Evolutionary conservation across 2,888 invertebrate genomes (phyloP).

Genomic region (Philhelius pedissequus): DNA sequence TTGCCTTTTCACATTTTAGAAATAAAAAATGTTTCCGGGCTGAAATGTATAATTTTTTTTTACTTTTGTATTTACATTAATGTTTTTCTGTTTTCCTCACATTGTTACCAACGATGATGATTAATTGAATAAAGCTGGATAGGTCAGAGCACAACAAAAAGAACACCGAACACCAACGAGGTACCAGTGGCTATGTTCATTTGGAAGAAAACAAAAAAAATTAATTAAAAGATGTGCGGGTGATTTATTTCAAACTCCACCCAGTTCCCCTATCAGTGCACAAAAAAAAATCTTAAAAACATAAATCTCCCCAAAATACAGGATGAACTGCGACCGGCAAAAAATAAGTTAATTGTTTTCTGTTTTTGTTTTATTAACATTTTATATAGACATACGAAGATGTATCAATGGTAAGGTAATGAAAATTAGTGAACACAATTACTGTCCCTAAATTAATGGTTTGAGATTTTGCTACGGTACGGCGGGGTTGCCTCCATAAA

Average conservation of each 20-base stretch:
- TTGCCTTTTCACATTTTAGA: background rate
- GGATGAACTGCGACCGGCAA: background rate
- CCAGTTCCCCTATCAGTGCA: background rate
- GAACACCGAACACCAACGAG: background rate
- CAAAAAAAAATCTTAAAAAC: constrained; percentile 9
- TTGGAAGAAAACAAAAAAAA: constrained; percentile 7
- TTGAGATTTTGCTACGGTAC: constrained; percentile 2
- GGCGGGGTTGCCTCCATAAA: background rate
- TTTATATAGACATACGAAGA: background rate
- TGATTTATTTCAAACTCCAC: constrained; percentile 12
- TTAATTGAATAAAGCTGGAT: constrained; percentile 17
- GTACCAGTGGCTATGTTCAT: background rate
- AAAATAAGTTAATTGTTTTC: constrained; percentile 12
- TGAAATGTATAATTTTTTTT: background rate
- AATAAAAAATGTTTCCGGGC: background rate
- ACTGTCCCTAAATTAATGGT: constrained; percentile 26
- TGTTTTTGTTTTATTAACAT: constrained; percentile 10
- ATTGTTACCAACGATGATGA: constrained; percentile 1
- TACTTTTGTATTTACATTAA: background rate
- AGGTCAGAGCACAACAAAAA: background rate
- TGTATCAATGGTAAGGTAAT: constrained; percentile 13
- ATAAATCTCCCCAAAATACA: background rate
- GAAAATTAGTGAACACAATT: constrained; percentile 25
- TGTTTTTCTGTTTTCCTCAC: background rate
- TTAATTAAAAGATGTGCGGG: constrained; percentile 20